Base-by-base conservation (phyloP, 2,113 vertebrate genomes). In the Pongo pygmaeus region DNA sequence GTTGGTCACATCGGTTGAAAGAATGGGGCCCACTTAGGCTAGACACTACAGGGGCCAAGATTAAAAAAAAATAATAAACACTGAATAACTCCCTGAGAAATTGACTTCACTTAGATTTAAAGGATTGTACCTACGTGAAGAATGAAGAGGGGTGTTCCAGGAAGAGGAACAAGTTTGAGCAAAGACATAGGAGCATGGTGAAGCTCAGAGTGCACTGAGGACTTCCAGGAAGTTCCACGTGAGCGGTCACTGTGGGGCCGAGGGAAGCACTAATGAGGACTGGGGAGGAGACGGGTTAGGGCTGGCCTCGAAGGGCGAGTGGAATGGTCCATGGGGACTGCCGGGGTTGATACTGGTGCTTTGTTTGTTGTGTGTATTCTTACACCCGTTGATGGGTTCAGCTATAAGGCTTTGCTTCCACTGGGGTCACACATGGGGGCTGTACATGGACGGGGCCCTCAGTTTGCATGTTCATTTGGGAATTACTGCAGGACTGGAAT, bases 1-100 rank as follows among this genome's bases (percentile, higher is more conserved):
- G 2, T 17, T 8, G 1, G 52, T n/a, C 59, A 6, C 14, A 0
- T 35, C 27, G 0, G 8, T 5, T 0, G 50, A 46, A 32, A 35
- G 46, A 7, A 38, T 1, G 2, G 43, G 16, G 12, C 7, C 17
- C 52, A 6, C 50, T 22, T 14, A 38, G 57, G 35, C 38, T 40
- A 3, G 61, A 30, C 16, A 3, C 61, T 5, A 5, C 0, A 38
- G 55, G 77, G n/a, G n/a, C 72, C 6, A 27, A 84, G 78, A 59
- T 43, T n/a, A 16, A 74, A 5, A 46, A 70, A 18, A 3, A 48
- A 46, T 38, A 38, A 22, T 6, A 23, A 38, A 11, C 17, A 8
- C 16, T 0, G 1, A 61, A 3, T 46, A 4, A 43, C 11, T 61
- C 69, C 78, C 57, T 14, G 69, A 30, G 70, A 79, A 46, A 16